A percentile compares a stretch with the other conserved stretches of the same genome.
Evolutionary conservation across 2,888 invertebrate species (phyloP).

Genomic region (Drosophila ezoana): DNA sequence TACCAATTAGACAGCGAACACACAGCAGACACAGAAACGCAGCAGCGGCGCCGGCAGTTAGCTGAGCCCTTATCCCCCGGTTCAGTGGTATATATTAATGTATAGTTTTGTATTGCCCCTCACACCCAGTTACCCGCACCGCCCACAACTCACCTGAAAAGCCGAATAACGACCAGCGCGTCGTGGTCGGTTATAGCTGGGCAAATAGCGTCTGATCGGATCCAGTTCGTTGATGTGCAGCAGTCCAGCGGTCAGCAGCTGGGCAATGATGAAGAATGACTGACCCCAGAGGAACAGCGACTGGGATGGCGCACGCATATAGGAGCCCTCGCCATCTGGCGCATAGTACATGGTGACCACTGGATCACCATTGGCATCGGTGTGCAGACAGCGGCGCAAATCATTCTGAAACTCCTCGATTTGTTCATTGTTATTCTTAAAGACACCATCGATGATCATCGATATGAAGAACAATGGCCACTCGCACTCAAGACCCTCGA

Average conservation of each 20-base stretch:
- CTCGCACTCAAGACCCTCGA: constrained; percentile 98
- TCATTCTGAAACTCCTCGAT: constrained; percentile 96
- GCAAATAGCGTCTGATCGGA: constrained; percentile 96
- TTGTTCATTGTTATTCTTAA: constrained; percentile 93
- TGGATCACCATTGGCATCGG: constrained; percentile 94
- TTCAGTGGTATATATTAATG: constrained; percentile 1
- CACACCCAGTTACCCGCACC: neutral
- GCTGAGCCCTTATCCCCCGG: constrained; percentile 15
- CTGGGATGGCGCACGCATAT: constrained; percentile 83
- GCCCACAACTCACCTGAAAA: constrained; percentile 91
- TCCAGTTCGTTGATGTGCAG: constrained; percentile 98
- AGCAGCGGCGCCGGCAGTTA: constrained; percentile 48
- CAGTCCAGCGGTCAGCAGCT: constrained; percentile 94
- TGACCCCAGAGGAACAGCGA: constrained; percentile 97
- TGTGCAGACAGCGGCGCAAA: constrained; percentile 91
- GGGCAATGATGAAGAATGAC: constrained; percentile 96
- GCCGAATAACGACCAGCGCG: constrained; percentile 97
- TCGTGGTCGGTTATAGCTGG: constrained; percentile 97
- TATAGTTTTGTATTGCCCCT: neutral
- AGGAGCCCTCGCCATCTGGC: constrained; percentile 84
- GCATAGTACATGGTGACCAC: constrained; percentile 96
- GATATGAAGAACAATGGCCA: constrained; percentile 98
- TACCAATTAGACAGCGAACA: constrained; percentile 68
- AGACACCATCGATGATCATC: constrained; percentile 98
- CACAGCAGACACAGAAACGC: constrained; percentile 63